These are phyloP conservation scores for Rhizoglyphus robini DNA, from an alignment of 1,140 invertebrate species.

Conservation along the genomic window DNA sequence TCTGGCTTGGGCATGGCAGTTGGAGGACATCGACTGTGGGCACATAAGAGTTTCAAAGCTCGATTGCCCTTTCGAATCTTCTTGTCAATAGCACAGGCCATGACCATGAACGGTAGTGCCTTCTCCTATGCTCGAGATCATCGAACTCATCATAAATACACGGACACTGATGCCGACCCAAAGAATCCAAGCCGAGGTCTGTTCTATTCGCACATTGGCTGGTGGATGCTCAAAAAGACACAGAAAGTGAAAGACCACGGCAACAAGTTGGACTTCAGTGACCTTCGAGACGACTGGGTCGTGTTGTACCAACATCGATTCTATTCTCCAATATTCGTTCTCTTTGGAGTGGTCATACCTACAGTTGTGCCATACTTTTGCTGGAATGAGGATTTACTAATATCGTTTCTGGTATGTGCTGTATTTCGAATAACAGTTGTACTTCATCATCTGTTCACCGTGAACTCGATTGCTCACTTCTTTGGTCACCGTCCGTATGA, in stretches of 20 bases:
- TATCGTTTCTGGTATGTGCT: constrained; percentile 33
- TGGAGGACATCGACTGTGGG: constrained; percentile 44
- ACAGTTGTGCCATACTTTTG: constrained; percentile 36
- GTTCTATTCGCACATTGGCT: constrained; percentile 72
- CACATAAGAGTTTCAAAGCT: constrained; percentile 43
- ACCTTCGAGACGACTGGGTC: constrained; percentile 66
- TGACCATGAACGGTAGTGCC: constrained; percentile 40
- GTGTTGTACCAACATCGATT: constrained; percentile 34
- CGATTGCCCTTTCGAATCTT: constrained; percentile 37
- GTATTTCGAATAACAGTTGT: constrained; percentile 36
- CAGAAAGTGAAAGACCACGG: constrained; percentile 66
- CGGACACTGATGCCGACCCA: constrained; percentile 64
- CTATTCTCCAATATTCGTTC: neutral
- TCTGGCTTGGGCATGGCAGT: constrained; percentile 39
- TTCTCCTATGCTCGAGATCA: constrained; percentile 52
- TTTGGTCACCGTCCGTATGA: neutral
- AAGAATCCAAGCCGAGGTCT: constrained; percentile 64
- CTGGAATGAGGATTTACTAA: constrained; percentile 37
- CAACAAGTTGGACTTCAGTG: constrained; percentile 63
- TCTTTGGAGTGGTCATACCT: constrained; percentile 30
- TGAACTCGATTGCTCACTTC: constrained; percentile 4
- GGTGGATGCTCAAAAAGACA: constrained; percentile 77
- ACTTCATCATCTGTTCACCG: constrained; percentile 30
- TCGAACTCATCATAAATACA: constrained; percentile 62
- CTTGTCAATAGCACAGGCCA: constrained; percentile 47